Evolutionary conservation across 2,888 invertebrate species (phyloP).

Genomic region (Troilus luridus): DNA sequence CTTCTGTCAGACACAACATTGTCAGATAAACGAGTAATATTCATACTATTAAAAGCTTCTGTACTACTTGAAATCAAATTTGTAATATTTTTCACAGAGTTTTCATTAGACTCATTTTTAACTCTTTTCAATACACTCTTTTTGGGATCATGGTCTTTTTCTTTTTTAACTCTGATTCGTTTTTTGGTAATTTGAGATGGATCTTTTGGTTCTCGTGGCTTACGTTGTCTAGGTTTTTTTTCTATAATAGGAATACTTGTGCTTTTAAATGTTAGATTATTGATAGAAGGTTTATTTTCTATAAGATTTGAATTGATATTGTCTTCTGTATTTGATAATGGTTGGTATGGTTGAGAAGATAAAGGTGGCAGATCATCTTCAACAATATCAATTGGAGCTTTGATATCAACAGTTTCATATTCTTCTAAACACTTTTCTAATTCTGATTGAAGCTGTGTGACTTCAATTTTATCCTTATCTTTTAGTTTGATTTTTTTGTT

Average conservation of each 20-base stretch:
- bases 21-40: not conserved
- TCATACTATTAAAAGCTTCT: conserved; percentile 45
- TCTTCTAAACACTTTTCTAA: conserved; percentile 51
- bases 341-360: not conserved
- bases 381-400: conserved; percentile 46
- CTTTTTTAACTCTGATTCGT: conserved; percentile 39
- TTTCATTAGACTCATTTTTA: conserved; percentile 9
- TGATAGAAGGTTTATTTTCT: not conserved
- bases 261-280: not conserved
- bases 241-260: not conserved
- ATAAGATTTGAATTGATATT: not conserved
- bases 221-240: conserved; percentile 34
- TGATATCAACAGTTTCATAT: conserved; percentile 39
- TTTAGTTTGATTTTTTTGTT: conserved; percentile 58
- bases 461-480: conserved; percentile 53
- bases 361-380: conserved; percentile 34
- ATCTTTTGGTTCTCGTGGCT: conserved; percentile 38
- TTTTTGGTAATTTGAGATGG: conserved; percentile 6
- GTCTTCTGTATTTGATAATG: not conserved
- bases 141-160: conserved; percentile 30
- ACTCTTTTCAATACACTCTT: conserved; percentile 4
- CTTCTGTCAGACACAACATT: not conserved
- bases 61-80: conserved; percentile 42
- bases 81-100: not conserved
- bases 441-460: conserved; percentile 43